These are phyloP conservation scores for Solea senegalensis DNA, from an alignment of 2,113 vertebrate species.

Conservation along the genomic window DNA sequence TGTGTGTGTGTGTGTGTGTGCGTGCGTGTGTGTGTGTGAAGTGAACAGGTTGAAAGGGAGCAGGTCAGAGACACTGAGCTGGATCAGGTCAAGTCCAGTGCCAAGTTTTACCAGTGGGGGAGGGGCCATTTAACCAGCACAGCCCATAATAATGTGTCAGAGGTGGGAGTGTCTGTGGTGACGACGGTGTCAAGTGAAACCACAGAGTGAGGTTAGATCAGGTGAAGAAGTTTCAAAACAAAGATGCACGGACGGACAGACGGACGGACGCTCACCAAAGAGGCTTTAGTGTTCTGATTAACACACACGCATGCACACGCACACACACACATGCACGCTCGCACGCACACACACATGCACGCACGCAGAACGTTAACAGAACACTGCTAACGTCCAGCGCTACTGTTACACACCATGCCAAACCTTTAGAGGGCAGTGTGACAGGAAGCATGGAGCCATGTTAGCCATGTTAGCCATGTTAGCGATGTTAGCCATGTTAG, in stretches of 20 bases:
- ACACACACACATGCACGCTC: too few relatives aligned
- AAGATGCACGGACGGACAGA: conserved; percentile 15
- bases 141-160: too few relatives aligned
- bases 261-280: conserved; percentile 6
- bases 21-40: too few relatives aligned
- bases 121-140: neutral
- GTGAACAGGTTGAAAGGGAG: conserved; percentile 34
- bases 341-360: too few relatives aligned
- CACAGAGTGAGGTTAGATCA: conserved; percentile 12
- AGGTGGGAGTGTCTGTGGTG: neutral
- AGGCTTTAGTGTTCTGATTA: conserved; percentile 23
- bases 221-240: conserved; percentile 15
- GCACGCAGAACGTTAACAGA: too few relatives aligned
- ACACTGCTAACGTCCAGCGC: too few relatives aligned
- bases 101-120: neutral
- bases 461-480: too few relatives aligned
- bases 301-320: neutral
- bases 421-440: too few relatives aligned
- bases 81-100: conserved; percentile 42
- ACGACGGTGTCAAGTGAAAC: conserved; percentile 2
- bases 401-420: too few relatives aligned
- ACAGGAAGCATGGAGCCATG: too few relatives aligned
- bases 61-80: conserved; percentile 44
- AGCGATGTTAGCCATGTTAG: too few relatives aligned
- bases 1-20: too few relatives aligned